These are phyloP conservation scores for Sycophaga agraensis DNA, from an alignment of 1,140 invertebrate genomes.

Conservation along the genomic window DNA sequence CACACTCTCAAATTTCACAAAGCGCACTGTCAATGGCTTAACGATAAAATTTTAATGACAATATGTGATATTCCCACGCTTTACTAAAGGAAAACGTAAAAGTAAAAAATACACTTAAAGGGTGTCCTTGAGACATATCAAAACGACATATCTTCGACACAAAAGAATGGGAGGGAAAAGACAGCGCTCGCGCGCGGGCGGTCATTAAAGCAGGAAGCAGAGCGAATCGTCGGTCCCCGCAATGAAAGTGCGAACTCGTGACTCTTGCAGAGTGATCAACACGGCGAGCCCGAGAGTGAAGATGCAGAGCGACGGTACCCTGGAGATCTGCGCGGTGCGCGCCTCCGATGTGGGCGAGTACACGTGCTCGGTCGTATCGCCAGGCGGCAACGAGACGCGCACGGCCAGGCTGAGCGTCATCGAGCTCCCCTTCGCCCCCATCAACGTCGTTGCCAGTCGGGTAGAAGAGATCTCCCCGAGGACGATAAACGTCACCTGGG, in stretches of 20 bases:
- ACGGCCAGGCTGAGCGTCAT: conserved; percentile 83
- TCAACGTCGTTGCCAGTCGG: conserved; percentile 77
- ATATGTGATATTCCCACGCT: too few species aligned
- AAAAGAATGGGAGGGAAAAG: too few species aligned
- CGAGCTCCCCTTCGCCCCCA: conserved; percentile 91
- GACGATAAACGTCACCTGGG: conserved; percentile 90
- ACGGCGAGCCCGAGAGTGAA: conserved; percentile 68
- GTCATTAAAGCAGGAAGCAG: background rate
- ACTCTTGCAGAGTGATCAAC: conserved; percentile 63
- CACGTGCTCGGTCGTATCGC: conserved; percentile 78
- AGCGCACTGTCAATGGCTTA: too few species aligned
- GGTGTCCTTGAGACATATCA: too few species aligned
- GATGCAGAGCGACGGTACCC: conserved; percentile 73
- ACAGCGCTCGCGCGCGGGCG: too few species aligned
- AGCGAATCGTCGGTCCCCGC: too few species aligned
- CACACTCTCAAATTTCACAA: too few species aligned
- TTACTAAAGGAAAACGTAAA: too few species aligned
- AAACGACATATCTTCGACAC: too few species aligned
- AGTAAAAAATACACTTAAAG: too few species aligned
- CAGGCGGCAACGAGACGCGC: conserved; percentile 89
- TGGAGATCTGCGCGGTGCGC: conserved; percentile 79
- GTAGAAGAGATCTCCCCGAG: conserved; percentile 59
- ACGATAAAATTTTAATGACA: too few species aligned
- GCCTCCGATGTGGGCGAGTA: conserved; percentile 82
- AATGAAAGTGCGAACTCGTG: too few species aligned